Conservation (phyloP, 2,113 vertebrate genomes). For the Ailurus styani region DNA sequence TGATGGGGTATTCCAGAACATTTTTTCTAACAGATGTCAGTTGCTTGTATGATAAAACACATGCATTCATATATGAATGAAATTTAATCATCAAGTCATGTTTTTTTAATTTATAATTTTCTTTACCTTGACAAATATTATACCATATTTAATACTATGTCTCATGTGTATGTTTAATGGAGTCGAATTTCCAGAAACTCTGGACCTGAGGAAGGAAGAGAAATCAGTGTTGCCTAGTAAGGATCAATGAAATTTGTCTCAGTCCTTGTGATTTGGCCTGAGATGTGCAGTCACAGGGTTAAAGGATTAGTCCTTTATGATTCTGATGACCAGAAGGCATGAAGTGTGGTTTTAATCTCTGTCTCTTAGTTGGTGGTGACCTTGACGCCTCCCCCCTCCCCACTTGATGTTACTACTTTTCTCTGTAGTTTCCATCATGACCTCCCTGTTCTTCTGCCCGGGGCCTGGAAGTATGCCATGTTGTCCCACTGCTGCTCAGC, state of each 20-base stretch:
- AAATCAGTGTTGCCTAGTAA: not conserved
- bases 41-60: constrained; percentile 8
- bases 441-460: not conserved
- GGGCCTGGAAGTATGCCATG: not conserved
- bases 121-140: not conserved
- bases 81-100: constrained; percentile 16
- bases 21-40: not conserved
- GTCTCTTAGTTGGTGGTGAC: not conserved
- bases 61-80: not conserved
- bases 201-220: not conserved
- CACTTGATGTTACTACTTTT: not conserved
- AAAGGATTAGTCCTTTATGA: not conserved
- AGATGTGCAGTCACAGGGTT: not conserved
- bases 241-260: not conserved
- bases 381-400: not conserved
- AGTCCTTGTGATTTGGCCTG: not conserved
- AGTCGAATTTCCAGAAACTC: not conserved
- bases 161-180: not conserved
- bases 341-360: not conserved
- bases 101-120: not conserved
- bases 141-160: not conserved
- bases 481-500: not conserved
- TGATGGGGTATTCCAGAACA: not conserved
- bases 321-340: not conserved
- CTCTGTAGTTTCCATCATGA: not conserved